Evolutionary conservation across 2,888 invertebrate genomes (phyloP), one percentile per base, ranked within the genome.

Genomic region (Catocala nupta): DNA sequence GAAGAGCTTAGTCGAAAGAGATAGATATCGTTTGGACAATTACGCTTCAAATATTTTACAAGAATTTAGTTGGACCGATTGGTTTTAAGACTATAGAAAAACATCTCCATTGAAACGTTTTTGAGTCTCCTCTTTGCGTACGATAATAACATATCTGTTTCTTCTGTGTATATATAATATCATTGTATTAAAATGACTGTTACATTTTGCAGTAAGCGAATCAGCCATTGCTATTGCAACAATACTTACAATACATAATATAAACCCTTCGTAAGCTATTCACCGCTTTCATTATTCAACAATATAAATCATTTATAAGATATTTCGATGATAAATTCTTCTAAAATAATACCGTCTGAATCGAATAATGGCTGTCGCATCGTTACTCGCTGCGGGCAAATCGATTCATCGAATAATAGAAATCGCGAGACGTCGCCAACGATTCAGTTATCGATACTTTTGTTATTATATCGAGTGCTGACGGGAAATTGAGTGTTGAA

Each of bases 321-420:
- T 76, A 72, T 75, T 73, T 73, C 70, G 68, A 71, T 73, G 72
- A 81, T 83, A 81, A 83, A 83, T 84, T 83, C 77, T 62, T 80
- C 77, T 66, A 64, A 75, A 71, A 72, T 75, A 78, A 80, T 81
- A 79, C 75, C 69, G 56, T 73, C 73, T 59, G 63, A 76, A 70
- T 64, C 68, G 80, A 80, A 83, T 84, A 85, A 86, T 85, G 82
- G 81, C 82, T 87, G 87, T 87, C 86, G 76, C 83, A 73, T 78
- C 75, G 80, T 75, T 78, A 75, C 76, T 71, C 71, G 82, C 86
- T 81, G 62, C 79, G 77, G 83, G 86, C 84, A 80, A 84, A 84
- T 84, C 87, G 81, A 81, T 83, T 78, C 77, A 81, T 85, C 81
- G 81, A 84, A 89, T 90, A 89, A 89, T 90, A 86, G 89, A 90